Base-by-base conservation (phyloP, 2,113 vertebrate species). In the Axis porcinus region DNA sequence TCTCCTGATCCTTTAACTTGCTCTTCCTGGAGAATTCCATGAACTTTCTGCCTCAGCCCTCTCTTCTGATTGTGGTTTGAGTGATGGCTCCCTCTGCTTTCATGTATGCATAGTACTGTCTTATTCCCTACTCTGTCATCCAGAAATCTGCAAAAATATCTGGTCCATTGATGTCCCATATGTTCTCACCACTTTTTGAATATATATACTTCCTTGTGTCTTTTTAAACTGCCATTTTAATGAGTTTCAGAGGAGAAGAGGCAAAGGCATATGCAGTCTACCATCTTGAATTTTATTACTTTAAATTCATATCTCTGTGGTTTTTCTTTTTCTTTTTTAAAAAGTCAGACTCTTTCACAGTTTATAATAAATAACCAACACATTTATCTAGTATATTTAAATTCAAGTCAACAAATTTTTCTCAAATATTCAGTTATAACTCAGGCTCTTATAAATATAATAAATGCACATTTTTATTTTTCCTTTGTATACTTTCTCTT, bases 271-370 rank as follows among this genome's bases (percentile, higher is more conserved):
- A 52, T 67, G 25, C 36, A 60, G 14, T 86, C 60, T 83, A 55
- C 83, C 70, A 60, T 94, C 82, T 96, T 97, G 60, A 94, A 95
- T 67, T 95, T 88, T 36, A 83, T 97, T 84, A 21, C 62, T 95
- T 74, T 88, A 83, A 87, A 36, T 82, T 95, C 45, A 7, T 55
- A 55, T 90, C 64, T 96, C 58, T 89, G 55, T 43, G 17, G 58
- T 45, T 90, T 95, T 94, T 55, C 36, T 91, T 82, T 28, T 52
- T 88, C 82, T 28, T 27, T 64, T 90, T 87, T 62, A 90, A 88
- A 47, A 89, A 62, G 60, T 28, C 17, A 85, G 14, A 76, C 5
- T 43, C 36, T 57, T 78, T 76, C 47, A 89, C 67, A 70, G 54
- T 94, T 96, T 87, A 96, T 85, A 85, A 94, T 89, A 95, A 84